phyloP scores from a whole-genome alignment of 2,888 invertebrate genomes.

The Lamproptera curius region DNA sequence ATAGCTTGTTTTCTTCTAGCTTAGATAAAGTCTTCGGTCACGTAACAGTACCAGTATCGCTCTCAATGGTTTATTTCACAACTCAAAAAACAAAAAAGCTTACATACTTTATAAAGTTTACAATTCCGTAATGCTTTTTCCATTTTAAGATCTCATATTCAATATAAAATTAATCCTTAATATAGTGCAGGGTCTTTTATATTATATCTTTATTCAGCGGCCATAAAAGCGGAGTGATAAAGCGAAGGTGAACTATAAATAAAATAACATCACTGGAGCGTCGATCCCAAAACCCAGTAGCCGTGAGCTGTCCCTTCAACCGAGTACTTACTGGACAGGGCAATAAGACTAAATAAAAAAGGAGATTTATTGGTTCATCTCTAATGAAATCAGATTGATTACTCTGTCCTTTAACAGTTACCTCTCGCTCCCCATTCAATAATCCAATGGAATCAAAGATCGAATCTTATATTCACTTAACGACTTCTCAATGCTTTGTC shows the following conservation, averaged over 20 bases:
- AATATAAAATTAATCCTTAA: too few relatives aligned
- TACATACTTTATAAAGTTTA: too few relatives aligned
- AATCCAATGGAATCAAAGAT: constrained; percentile 41
- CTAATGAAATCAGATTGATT: constrained; percentile 55
- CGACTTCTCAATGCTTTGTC: too few relatives aligned
- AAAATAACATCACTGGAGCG: constrained; percentile 40
- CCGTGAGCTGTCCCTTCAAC: constrained; percentile 50
- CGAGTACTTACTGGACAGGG: constrained; percentile 46
- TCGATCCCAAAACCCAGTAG: constrained; percentile 56
- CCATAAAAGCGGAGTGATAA: constrained; percentile 49
- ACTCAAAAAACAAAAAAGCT: too few relatives aligned
- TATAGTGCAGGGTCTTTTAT: too few relatives aligned
- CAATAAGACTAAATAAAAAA: constrained; percentile 44
- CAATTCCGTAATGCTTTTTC: too few relatives aligned
- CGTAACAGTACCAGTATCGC: too few relatives aligned
- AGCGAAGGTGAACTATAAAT: constrained; percentile 43
- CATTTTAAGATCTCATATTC: too few relatives aligned
- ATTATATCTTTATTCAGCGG: too few relatives aligned
- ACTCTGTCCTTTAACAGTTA: constrained; percentile 29
- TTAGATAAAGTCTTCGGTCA: too few relatives aligned
- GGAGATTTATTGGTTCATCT: constrained; percentile 68
- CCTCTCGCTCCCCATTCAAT: constrained; percentile 51
- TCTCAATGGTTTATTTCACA: too few relatives aligned
- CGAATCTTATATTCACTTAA: constrained; percentile 61
- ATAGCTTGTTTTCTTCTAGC: too few relatives aligned